Evolutionary conservation across 92 coral and sea anemone genomes (phyloP).

Genomic region (Heliopora coerulea): DNA sequence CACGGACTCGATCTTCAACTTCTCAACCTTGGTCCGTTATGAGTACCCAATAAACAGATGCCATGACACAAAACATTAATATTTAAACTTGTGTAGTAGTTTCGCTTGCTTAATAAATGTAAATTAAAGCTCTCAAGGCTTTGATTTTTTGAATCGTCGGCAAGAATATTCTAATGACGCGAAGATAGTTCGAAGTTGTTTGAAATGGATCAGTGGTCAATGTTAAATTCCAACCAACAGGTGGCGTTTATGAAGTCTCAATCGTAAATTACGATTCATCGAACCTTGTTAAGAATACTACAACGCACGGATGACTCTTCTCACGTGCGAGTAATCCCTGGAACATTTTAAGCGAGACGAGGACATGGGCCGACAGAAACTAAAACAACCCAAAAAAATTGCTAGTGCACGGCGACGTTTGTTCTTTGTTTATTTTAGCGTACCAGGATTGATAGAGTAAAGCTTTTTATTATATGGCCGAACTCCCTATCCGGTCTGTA

Average conservation of each 20-base stretch:
- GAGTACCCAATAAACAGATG: not conserved
- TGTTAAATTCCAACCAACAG: constrained; percentile 12
- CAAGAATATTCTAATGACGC: constrained; percentile 7
- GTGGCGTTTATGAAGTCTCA: constrained; percentile 6
- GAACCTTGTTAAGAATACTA: constrained; percentile 18
- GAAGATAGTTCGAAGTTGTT: constrained; percentile 13
- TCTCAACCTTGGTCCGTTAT: constrained; percentile 23
- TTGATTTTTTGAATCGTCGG: not conserved
- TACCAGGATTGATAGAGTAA: too few species aligned
- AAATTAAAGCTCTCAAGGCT: not conserved
- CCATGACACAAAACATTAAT: constrained; percentile 5
- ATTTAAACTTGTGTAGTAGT: not conserved
- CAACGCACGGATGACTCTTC: constrained; percentile 31
- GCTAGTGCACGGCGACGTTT: too few species aligned
- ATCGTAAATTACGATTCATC: not conserved
- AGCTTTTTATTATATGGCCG: too few species aligned
- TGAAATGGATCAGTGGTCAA: constrained; percentile 28
- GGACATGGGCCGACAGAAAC: too few species aligned
- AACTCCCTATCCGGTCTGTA: too few species aligned
- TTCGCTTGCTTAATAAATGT: not conserved
- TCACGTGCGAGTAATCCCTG: constrained; percentile 1
- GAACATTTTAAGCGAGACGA: too few species aligned
- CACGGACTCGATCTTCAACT: too few species aligned
- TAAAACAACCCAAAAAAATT: too few species aligned
- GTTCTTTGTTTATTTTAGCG: too few species aligned